Evolutionary conservation across 2,113 vertebrate species (phyloP), one percentile per base, ranked within the genome.

Genomic region (Heterochromis multidens): DNA sequence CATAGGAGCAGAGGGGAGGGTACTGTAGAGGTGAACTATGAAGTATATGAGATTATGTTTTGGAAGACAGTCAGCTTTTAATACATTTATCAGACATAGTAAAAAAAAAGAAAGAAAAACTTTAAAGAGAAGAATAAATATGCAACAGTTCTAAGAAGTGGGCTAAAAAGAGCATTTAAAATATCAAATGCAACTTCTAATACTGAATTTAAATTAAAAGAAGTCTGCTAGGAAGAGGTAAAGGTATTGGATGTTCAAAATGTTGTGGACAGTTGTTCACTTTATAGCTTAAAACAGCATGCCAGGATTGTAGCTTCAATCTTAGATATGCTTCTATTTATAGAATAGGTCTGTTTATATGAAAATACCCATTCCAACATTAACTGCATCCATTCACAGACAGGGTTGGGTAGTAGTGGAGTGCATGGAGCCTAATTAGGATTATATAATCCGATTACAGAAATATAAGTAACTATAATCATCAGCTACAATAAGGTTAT

Each of bases 41-140:
- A 82, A 79, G 65, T 77, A 46, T 56, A 85, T 60, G 57, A 80
- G 78, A 86, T 89, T 61, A 33, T 80, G 61, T 78, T 89, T 85
- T 80, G 56, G 57, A 77, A 58, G 31, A 62, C 25, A 80, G 43
- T 63, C n/a, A 7, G 62, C 58, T 77, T 82, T 86, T 84, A 84
- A 80, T 84, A 62, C 54, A 78, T 79, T 89, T 85, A 88, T 81
- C 77, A 87, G 86, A 78, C 79, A 87, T 60, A 67, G 35, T 79
- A 70, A 77, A 84, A 74, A 62, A 52, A 67, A 37, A 57, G n/a
- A n/a, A n/a, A n/a, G n/a, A n/a, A 23, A 52, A 33, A 46, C 57
- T 86, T 82, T 63, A 77, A 87, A 58, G 14, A 25, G 17, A 16
- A 62, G 59, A 59, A 89, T 81, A 85, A 82, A 88, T 88, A 87